A percentile compares a stretch with the other conserved stretches of the same genome.
These are phyloP conservation scores for Phalacrocorax aristotelis DNA, from an alignment of 2,113 vertebrate genomes.

Conservation along the genomic window DNA sequence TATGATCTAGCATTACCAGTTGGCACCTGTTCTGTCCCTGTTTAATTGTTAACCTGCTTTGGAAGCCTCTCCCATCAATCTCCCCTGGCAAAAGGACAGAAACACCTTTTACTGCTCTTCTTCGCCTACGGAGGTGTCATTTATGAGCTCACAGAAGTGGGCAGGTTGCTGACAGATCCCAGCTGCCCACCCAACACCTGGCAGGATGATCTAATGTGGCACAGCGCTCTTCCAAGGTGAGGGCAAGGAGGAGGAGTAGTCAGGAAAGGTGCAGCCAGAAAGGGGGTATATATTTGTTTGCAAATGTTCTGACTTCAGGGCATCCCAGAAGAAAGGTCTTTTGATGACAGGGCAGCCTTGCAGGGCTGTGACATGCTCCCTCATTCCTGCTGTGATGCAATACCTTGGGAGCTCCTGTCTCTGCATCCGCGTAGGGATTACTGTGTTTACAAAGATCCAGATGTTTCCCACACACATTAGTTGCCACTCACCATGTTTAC, in stretches of 20 bases:
- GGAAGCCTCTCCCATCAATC: neutral
- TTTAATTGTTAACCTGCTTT: neutral
- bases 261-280: neutral
- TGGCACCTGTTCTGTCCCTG: neutral
- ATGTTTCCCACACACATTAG: rapidly evolving
- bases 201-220: neutral
- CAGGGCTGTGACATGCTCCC: neutral
- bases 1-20: neutral
- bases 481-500: rapidly evolving
- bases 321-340: neutral
- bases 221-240: neutral
- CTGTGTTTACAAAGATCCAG: neutral
- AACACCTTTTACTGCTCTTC: neutral
- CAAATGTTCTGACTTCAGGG: neutral
- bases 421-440: rapidly evolving
- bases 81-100: neutral
- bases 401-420: neutral
- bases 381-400: neutral
- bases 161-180: neutral
- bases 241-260: neutral
- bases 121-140: neutral
- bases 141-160: neutral
- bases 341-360: neutral
- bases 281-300: neutral
- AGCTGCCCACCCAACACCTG: neutral